A percentile compares a stretch with the other conserved stretches of the same genome.
Conservation (phyloP, 1,140 invertebrate species). For the Yoshiicerus persimilis region DNA sequence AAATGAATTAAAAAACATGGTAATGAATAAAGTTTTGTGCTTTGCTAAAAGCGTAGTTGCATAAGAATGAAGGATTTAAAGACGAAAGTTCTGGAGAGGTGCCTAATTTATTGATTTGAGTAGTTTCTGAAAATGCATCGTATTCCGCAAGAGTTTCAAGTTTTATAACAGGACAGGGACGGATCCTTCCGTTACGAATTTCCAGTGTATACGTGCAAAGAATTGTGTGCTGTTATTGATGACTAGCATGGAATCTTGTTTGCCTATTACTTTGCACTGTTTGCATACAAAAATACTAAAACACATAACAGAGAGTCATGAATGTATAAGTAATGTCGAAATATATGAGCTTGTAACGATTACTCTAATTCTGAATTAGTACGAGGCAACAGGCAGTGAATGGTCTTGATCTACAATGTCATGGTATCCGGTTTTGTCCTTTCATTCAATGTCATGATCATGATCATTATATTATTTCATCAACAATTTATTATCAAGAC, state of each 20-base stretch:
- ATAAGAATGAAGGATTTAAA: not conserved
- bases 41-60: not conserved
- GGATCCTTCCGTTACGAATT: not conserved
- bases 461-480: not conserved
- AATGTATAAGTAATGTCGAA: no score
- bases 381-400: not conserved
- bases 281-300: not conserved
- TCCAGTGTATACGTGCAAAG: not conserved
- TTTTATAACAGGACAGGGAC: not conserved
- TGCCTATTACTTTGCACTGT: not conserved
- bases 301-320: not conserved
- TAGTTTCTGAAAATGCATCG: not conserved
- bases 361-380: not conserved
- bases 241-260: not conserved
- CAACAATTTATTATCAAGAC: not conserved
- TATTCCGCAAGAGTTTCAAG: not conserved
- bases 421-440: not conserved
- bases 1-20: not conserved
- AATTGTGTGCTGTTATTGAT: not conserved
- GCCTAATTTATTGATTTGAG: not conserved
- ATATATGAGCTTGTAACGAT: not conserved
- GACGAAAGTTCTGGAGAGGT: not conserved
- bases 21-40: not conserved
- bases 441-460: not conserved
- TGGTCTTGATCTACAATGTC: not conserved